Base-by-base conservation (phyloP, 2,888 invertebrate species). In the Plagiodera versicolora region DNA sequence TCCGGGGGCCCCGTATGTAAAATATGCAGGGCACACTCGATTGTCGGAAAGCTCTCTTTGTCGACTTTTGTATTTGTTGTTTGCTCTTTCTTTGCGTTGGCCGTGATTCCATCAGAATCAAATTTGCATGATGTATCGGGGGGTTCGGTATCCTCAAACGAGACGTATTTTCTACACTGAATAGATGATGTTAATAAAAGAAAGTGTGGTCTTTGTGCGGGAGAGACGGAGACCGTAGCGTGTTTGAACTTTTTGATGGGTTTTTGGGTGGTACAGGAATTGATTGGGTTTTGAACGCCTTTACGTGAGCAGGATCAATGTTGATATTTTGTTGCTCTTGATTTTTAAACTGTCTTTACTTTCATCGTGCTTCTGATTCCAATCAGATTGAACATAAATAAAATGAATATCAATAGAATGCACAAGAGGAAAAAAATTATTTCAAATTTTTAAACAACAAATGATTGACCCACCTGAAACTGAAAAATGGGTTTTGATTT, bases 21-120 rank as follows among this genome's bases (percentile, higher is more conserved):
- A 78, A 77, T 78, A 78, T 78, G 77, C 77, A 78, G 71, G 74
- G 70, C 74, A 70, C 52, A 58, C 45, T 60, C 73, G 74, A 76
- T 63, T 63, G 66, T 66, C 62, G 64, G 61, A 60, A 62, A 61
- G 58, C 60, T 71, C 71, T 74, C 71, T 74, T 75, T 74, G 76
- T 73, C 70, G 74, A 67, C 74, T 71, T 73, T 72, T 71, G 70
- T 72, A 61, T 60, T 67, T 72, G 74, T 74, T 76, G 74, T 74
- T 74, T 73, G 73, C 70, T 70, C 70, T 74, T 75, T 75, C 75
- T 74, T 74, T 64, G 65, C 66, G 67, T 68, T 69, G 71, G 71
- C 74, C 72, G 74, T 75, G 75, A 76, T 75, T 75, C 72, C 72
- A 72, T 73, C 70, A 70, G 72, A 74, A 74, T 75, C 72, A 73